Base-by-base conservation (phyloP, 2,113 vertebrate species). In the Istiophorus platypterus region DNA sequence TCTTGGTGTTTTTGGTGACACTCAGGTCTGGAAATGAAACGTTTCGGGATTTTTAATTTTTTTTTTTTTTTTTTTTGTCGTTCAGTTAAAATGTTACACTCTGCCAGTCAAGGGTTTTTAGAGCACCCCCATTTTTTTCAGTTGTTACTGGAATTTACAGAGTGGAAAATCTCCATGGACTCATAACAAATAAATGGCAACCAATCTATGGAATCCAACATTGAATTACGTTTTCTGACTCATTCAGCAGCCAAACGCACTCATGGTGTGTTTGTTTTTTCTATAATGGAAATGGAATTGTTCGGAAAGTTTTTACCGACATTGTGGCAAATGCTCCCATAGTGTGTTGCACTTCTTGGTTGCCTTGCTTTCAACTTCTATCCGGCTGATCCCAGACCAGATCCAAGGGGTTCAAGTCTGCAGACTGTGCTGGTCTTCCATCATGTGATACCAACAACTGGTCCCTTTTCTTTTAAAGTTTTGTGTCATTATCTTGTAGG, bases 1-100 rank as follows among this genome's bases (percentile, higher is more conserved):
- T 94, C 82, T 93, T 89, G 90, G 91, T 93, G 91, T 93, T 94
- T 89, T 91, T 75, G 87, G 91, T 89, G 91, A 93, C 93, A 94
- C 95, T 95, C 95, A 95, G 94, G 95, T 95, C 92, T 93, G 88
- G 85, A 94, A 93, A 91, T 86, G 24, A 91, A 90, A 90, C 51
- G 34, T 88, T 85, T 89, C 78, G 78, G 85, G 86, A 87, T 89
- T 78, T 84, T 67, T 41, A 67, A 73, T 71, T 4, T 51, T 61
- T 85, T 89, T 84, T 67, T 41, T 71, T 77, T 71, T 4, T 51
- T 61, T 85, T 89, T 91, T 68, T 34, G 6, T 34, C 6, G 31
- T 34, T 88, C 85, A 78, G 78, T 87, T 83, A 72, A 92, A 89
- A 90, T 59, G 72, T 91, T 91, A 74, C 81, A 72, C 69, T 7